These are phyloP conservation scores for Calameuta pallipes DNA, from an alignment of 2,888 invertebrate species.

Conservation along the genomic window DNA sequence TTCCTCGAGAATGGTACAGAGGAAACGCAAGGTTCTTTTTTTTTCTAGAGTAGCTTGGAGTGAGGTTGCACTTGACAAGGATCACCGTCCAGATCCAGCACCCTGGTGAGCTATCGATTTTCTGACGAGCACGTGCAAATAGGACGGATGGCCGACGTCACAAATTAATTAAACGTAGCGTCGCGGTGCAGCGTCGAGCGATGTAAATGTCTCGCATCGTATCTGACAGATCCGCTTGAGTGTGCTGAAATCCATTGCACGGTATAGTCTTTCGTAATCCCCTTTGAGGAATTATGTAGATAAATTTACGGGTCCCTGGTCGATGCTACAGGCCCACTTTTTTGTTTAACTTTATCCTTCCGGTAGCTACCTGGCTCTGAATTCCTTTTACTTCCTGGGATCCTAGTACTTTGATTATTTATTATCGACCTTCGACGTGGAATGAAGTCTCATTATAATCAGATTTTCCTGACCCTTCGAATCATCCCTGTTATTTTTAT, in stretches of 20 bases:
- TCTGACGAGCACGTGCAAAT: slow-evolving; percentile 10
- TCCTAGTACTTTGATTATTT: background rate
- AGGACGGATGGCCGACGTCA: slow-evolving; percentile 19
- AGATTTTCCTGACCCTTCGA: background rate
- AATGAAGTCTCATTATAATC: background rate
- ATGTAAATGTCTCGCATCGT: slow-evolving; percentile 25
- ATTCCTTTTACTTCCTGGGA: background rate
- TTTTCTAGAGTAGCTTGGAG: background rate
- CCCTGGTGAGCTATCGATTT: slow-evolving; percentile 1
- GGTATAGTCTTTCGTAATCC: slow-evolving; percentile 18
- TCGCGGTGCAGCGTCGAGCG: slow-evolving; percentile 8
- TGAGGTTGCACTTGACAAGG: background rate
- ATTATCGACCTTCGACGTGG: background rate
- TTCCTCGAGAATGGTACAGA: background rate
- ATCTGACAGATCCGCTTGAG: slow-evolving; percentile 24
- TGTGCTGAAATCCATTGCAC: slow-evolving; percentile 23
- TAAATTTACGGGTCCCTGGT: slow-evolving; percentile 13
- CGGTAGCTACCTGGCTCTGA: background rate
- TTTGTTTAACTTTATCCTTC: background rate
- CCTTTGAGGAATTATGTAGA: slow-evolving; percentile 21
- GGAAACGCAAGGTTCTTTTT: background rate
- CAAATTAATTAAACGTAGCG: slow-evolving; percentile 26
- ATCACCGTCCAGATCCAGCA: background rate
- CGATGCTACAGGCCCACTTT: slow-evolving; percentile 4
- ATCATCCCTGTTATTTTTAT: background rate